These are phyloP conservation scores for Yponomeuta sedellus DNA, from an alignment of 2,888 invertebrate species.

Conservation along the genomic window DNA sequence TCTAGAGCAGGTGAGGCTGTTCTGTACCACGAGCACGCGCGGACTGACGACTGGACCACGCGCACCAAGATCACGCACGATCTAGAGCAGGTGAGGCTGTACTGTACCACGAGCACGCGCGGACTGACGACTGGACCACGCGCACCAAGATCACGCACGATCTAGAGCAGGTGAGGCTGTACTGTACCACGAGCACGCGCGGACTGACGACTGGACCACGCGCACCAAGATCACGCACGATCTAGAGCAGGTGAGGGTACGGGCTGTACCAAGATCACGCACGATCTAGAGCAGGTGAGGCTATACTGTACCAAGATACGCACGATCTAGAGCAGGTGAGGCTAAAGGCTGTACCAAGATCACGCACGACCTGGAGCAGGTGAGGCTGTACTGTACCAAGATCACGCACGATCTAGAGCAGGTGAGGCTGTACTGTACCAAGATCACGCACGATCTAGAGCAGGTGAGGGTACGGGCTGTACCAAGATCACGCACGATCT, in stretches of 20 bases:
- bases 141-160: slow-evolving; percentile 1
- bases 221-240: neutral
- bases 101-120: neutral
- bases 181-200: neutral
- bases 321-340: too few species aligned
- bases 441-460: too few species aligned
- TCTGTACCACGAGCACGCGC: neutral
- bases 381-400: too few species aligned
- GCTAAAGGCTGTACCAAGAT: neutral
- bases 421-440: too few species aligned
- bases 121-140: neutral
- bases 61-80: slow-evolving; percentile 3
- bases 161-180: slow-evolving; percentile 16
- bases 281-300: too few species aligned
- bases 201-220: neutral
- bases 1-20: too few species aligned
- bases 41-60: neutral
- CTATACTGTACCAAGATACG: too few species aligned
- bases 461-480: slow-evolving; percentile 25
- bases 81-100: neutral
- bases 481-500: slow-evolving; percentile 94
- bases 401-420: too few species aligned
- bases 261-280: too few species aligned
- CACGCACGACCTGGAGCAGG: slow-evolving; percentile 43
- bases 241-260: neutral